Base-by-base conservation (phyloP, 2,113 vertebrate species). In the Podarcis cretensis region DNA sequence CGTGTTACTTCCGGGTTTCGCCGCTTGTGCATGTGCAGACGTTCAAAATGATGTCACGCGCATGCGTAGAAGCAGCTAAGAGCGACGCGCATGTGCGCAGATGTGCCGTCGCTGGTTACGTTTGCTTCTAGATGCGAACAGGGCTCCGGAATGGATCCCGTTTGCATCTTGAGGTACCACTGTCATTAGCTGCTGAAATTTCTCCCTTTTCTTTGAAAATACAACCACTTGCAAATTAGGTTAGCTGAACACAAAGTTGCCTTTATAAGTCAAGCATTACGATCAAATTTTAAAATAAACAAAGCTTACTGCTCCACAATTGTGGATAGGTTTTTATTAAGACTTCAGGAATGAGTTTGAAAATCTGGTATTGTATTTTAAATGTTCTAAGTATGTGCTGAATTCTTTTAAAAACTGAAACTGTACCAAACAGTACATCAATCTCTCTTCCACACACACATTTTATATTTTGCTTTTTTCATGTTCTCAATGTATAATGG, bases 361-460 rank as follows among this genome's bases (percentile, higher is more conserved):
- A 81, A 80, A 54, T 87, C 25, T 71, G 78, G 23, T 81, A 71
- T 69, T 79, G n/a, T 68, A 25, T 79, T 81, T 77, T 81, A 32
- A 57, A 73, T 71, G 30, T 35, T 65, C 32, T 25, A 68, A 48
- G 25, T 79, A 80, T 80, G 43, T 71, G 77, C 13, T 37, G 23
- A 69, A 69, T 80, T 87, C 78, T 68, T 86, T 43, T n/a, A 21
- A 69, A 57, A 79, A 48, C 7, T 25, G 84, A 77, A n/a, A 21
- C n/a, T 79, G 25, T 21, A 69, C 43, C 1, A 35, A 68, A 87
- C 23, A 18, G 30, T 69, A 71, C 23, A 87, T 80, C 43, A 87
- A 35, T 79, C 40, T 71, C 23, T 69, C 5, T 69, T 86, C 21
- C 25, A n/a, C 8, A 16, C 9, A 9, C 1, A 83, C 37, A 43